These are phyloP conservation scores for Metalampra italica DNA, from an alignment of 2,888 invertebrate genomes.

Conservation along the genomic window DNA sequence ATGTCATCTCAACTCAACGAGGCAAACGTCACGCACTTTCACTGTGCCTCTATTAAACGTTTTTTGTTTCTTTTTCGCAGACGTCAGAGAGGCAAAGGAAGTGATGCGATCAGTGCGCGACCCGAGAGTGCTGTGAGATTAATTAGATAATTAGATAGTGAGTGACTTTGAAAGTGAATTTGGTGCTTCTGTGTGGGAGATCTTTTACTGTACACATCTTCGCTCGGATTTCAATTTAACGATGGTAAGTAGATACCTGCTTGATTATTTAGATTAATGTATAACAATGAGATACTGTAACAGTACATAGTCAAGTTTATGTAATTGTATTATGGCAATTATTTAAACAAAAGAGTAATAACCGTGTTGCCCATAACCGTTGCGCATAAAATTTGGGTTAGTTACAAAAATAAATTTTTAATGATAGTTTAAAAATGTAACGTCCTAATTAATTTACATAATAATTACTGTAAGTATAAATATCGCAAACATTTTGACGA, in stretches of 20 bases:
- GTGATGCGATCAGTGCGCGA: conserved; percentile 24
- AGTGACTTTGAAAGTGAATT: background rate
- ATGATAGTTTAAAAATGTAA: no score
- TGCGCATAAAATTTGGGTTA: background rate
- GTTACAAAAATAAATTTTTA: background rate
- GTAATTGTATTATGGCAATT: conserved; percentile 5
- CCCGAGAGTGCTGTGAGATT: conserved; percentile 34
- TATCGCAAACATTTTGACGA: no score
- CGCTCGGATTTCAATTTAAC: background rate
- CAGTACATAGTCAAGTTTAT: background rate
- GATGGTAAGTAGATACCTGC: conserved; percentile 1
- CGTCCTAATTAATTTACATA: no score
- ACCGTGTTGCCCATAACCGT: no score
- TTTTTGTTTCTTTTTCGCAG: conserved; percentile 46
- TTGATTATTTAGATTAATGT: no score
- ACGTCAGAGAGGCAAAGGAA: conserved; percentile 29
- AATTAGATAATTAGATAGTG: conserved; percentile 1
- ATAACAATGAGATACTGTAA: no score
- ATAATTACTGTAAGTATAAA: no score
- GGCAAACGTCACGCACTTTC: conserved; percentile 38
- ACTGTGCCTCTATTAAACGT: conserved; percentile 34
- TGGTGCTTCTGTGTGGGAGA: conserved; percentile 8
- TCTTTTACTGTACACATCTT: background rate
- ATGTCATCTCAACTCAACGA: conserved; percentile 27
- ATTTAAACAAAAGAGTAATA: no score